Percentiles rank a stretch among this genome's conserved stretches.
These are phyloP conservation scores for Shinisaurus crocodilurus DNA, from an alignment of 2,113 vertebrate genomes.

Conservation along the genomic window DNA sequence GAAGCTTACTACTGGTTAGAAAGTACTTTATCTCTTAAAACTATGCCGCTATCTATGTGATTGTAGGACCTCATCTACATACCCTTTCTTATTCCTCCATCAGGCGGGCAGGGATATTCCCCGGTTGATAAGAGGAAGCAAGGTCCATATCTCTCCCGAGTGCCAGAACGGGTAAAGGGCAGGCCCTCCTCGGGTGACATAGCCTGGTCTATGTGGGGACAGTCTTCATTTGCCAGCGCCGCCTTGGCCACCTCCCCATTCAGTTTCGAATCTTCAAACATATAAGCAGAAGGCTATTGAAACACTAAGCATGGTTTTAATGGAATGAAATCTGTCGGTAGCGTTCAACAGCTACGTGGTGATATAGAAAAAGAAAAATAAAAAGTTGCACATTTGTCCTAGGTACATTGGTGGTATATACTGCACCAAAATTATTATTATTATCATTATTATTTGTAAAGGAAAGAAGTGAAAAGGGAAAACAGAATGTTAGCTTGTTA, in stretches of 20 bases:
- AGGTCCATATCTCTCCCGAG: slow-evolving; percentile 93
- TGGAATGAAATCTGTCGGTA: slow-evolving; percentile 66
- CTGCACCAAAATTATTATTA: slow-evolving; percentile 61
- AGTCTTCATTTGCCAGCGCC: slow-evolving; percentile 98
- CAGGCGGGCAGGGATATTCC: slow-evolving; percentile 95
- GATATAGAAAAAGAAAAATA: slow-evolving; percentile 52
- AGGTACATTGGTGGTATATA: slow-evolving; percentile 52
- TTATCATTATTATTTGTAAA: slow-evolving; percentile 32
- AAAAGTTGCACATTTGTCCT: slow-evolving; percentile 71
- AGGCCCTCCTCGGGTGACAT: slow-evolving; percentile 97
- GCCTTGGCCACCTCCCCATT: slow-evolving; percentile 97
- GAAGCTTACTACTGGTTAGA: slow-evolving; percentile 63
- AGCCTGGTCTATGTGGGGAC: slow-evolving; percentile 99
- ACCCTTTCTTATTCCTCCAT: slow-evolving; percentile 99
- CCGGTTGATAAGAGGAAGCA: slow-evolving; percentile 98
- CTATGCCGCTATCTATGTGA: slow-evolving; percentile 57
- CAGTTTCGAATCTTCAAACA: slow-evolving; percentile 96
- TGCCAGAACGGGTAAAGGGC: slow-evolving; percentile 94
- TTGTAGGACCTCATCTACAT: slow-evolving; percentile 86
- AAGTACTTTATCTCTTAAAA: slow-evolving; percentile 54
- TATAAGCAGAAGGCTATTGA: slow-evolving; percentile 90
- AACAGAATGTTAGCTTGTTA: slow-evolving; percentile 52
- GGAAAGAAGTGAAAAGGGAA: slow-evolving; percentile 58
- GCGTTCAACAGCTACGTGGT: slow-evolving; percentile 71
- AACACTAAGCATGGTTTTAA: slow-evolving; percentile 81